phyloP scores from a whole-genome alignment of 1,140 invertebrate genomes.

The Coboldia fuscipes region DNA sequence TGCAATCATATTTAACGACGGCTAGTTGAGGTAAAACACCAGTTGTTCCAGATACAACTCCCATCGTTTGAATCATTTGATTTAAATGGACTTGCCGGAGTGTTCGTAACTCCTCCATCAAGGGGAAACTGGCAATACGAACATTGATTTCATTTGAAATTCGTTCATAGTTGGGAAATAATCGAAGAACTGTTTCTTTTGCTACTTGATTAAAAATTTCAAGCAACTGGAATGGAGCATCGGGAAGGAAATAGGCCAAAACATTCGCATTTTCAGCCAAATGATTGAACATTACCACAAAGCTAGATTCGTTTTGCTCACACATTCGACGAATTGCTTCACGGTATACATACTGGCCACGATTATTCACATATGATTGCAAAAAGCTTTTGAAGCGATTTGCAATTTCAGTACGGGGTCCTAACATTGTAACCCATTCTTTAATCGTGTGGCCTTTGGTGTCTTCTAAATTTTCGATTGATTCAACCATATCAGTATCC shows the following conservation, averaged over 20 bases:
- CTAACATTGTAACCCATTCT: constrained; percentile 93
- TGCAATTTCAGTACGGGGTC: constrained; percentile 87
- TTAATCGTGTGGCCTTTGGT: constrained; percentile 75
- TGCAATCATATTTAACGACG: constrained; percentile 94
- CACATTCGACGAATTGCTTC: constrained; percentile 91
- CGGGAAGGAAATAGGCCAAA: constrained; percentile 89
- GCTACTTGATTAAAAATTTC: constrained; percentile 90
- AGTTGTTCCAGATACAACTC: constrained; percentile 90
- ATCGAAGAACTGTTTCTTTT: constrained; percentile 80
- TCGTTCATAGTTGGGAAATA: constrained; percentile 90
- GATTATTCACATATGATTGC: constrained; percentile 68
- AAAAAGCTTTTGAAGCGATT: constrained; percentile 95
- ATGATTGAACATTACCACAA: constrained; percentile 84
- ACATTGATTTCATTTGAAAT: constrained; percentile 88
- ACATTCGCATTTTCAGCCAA: constrained; percentile 79
- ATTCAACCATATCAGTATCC: constrained; percentile 78
- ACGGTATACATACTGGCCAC: constrained; percentile 75
- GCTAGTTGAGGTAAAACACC: constrained; percentile 90
- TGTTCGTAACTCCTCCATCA: constrained; percentile 89
- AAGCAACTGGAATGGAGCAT: constrained; percentile 91
- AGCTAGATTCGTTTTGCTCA: constrained; percentile 74
- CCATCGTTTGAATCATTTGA: constrained; percentile 78
- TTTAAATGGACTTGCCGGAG: constrained; percentile 94
- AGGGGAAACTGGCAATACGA: constrained; percentile 79
- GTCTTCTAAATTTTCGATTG: constrained; percentile 95